A percentile compares a stretch with the other conserved stretches of the same genome.
phyloP scores from a whole-genome alignment of 2,113 vertebrate genomes.

The Anolis sagrei region DNA sequence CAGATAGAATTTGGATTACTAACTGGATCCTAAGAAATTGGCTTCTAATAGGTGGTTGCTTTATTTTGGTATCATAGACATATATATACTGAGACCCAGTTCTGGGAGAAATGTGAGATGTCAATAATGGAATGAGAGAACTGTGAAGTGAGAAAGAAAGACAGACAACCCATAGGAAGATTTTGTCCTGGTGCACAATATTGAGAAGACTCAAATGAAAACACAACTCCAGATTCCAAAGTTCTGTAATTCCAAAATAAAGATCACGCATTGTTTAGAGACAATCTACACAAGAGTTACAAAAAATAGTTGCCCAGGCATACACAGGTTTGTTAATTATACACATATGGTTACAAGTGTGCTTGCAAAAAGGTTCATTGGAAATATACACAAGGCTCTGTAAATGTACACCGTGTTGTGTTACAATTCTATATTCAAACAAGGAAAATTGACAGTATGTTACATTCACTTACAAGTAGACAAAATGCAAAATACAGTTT shows the following conservation, averaged over 20 bases:
- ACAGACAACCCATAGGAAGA: not conserved
- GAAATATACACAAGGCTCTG: constrained; percentile 99
- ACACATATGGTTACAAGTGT: constrained; percentile 99
- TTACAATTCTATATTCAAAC: constrained; percentile 92
- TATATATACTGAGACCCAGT: no score
- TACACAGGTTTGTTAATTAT: constrained; percentile 99
- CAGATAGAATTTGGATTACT: no score
- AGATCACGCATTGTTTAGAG: constrained; percentile 99
- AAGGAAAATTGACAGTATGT: constrained; percentile 97
- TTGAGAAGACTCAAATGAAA: not conserved
- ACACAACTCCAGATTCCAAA: constrained; percentile 81
- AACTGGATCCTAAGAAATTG: no score
- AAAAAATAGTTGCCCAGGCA: constrained; percentile 99
- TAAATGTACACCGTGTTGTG: constrained; percentile 99
- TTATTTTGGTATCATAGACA: no score
- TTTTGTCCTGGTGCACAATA: not conserved
- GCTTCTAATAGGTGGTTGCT: no score
- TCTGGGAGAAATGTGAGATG: no score
- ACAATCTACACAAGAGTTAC: constrained; percentile 99
- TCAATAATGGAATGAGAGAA: no score
- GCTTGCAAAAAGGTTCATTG: constrained; percentile 97
- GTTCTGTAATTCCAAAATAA: constrained; percentile 99
- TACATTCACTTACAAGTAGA: constrained; percentile 99
- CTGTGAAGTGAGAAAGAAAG: not conserved
- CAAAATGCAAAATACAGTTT: constrained; percentile 96